Evolutionary conservation across 37 sponge, comb jelly and placozoan genomes (phyloP).

Genomic region (Tethya wilhelma): DNA sequence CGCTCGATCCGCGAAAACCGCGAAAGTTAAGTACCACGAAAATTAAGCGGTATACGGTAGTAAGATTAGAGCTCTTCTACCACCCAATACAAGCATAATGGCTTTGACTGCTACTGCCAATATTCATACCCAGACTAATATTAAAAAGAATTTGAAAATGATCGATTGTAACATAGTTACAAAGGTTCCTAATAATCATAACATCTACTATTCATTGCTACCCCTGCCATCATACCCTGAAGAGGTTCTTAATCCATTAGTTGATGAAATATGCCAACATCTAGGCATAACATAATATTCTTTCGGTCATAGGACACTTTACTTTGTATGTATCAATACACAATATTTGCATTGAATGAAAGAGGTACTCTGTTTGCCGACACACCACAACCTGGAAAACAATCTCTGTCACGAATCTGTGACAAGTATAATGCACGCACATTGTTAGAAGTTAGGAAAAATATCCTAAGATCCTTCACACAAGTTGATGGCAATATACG

Average conservation of each 20-base stretch:
- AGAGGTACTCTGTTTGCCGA: not conserved
- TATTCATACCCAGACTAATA: not conserved
- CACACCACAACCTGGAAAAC: not conserved
- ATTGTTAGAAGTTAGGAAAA: not conserved
- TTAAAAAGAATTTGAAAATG: conserved; percentile 38
- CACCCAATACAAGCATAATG: conserved; percentile 26
- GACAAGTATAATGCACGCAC: conserved; percentile 32
- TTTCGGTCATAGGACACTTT: conserved; percentile 16
- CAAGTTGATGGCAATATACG: conserved; percentile 13
- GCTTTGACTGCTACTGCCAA: conserved; percentile 66
- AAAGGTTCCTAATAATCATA: conserved; percentile 24
- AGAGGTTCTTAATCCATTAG: conserved; percentile 4
- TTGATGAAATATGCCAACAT: not conserved
- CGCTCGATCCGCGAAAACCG: too few relatives aligned
- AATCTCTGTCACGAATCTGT: not conserved
- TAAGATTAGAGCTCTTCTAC: not conserved
- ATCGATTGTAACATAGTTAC: not conserved
- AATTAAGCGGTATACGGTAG: too few relatives aligned
- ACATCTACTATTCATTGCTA: conserved; percentile 4
- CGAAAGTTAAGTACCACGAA: too few relatives aligned
- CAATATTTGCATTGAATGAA: not conserved
- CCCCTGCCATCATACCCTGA: not conserved
- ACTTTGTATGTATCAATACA: not conserved
- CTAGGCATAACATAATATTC: conserved; percentile 6
- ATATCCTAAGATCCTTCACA: conserved; percentile 40